Base-by-base conservation (phyloP, 1,140 invertebrate genomes). In the Schlechtendalia chinensis region DNA sequence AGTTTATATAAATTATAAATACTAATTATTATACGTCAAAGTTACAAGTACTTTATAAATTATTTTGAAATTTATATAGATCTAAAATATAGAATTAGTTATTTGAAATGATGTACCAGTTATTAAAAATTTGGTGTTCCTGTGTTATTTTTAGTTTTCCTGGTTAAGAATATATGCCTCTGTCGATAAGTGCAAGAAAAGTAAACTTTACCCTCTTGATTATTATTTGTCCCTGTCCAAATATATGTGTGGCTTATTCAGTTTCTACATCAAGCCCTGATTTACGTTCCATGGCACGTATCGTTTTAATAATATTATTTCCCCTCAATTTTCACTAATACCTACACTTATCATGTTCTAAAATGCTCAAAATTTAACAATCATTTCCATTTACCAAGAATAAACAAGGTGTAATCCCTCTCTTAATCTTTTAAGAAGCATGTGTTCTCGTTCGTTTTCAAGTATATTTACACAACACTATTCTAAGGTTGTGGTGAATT, bases 351-450 rank as follows among this genome's bases (percentile, higher is more conserved):
- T 59, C 54, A 45, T 24, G 29, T 19, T 58, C 54, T 77, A 77
- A 77, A 77, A 59, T 39, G 54, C 54, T 77, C 54, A 77, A 59
- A 22, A 54, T 45, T 12, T 45, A 45, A 77, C 54, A 59, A 77
- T 77, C 72, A 45, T 77, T 59, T 45, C 54, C 19, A 39, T 24
- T 77, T 59, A 59, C 29, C 19, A 39, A 74, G 17, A 56, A 56
- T n/a, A 59, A 29, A 77, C 72, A 77, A 45, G 54, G 54, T 59
- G 72, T 77, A 59, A 77, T 77, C 72, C 54, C 29, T 56, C 72
- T 59, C 45, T 54, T 77, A 77, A 77, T 29, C 32, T 14, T 59
- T 47, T 22, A 45, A 59, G 29, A 59, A 29, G 54, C 27, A 59
- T 59, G 32, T 59, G 54, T 77, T 77, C 12, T 5, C 32, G 29